Percentiles rank a stretch among this genome's conserved stretches.
Conservation (phyloP, 2,113 vertebrate genomes). For the Tachycineta bicolor region DNA sequence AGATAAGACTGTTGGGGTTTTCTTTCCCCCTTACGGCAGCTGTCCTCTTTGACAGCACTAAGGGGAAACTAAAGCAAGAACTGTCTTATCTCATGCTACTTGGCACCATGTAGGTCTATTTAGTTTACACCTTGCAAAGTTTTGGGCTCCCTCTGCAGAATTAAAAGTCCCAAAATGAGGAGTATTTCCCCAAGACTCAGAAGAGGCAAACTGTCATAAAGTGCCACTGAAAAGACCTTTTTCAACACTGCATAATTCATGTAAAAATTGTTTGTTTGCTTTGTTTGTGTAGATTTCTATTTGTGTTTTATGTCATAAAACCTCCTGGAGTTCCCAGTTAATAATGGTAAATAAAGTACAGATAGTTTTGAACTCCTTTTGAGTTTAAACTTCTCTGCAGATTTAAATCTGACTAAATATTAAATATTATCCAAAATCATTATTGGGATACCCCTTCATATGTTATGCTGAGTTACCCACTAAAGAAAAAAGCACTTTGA, state of each 20-base stretch:
- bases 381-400: constrained; percentile 72
- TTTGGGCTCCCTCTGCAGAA: constrained; percentile 74
- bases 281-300: constrained; percentile 78
- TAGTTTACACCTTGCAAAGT: constrained; percentile 72
- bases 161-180: constrained; percentile 64
- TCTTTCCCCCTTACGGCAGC: constrained; percentile 31
- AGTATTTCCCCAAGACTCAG: constrained; percentile 76
- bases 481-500: constrained; percentile 83
- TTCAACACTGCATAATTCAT: constrained; percentile 80
- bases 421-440: constrained; percentile 66
- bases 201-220: constrained; percentile 75
- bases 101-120: constrained; percentile 70
- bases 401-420: constrained; percentile 64
- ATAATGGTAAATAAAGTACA: constrained; percentile 73
- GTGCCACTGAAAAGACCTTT: constrained; percentile 80
- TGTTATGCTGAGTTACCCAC: constrained; percentile 75
- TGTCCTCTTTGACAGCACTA: constrained; percentile 47
- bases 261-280: constrained; percentile 78
- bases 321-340: constrained; percentile 73
- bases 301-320: constrained; percentile 78
- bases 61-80: constrained; percentile 59
- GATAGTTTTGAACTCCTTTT: constrained; percentile 71
- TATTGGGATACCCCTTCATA: constrained; percentile 71
- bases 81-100: constrained; percentile 64
- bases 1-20: constrained; percentile 48